Percentiles rank a stretch among this genome's conserved stretches.
These are phyloP conservation scores for Piaya cayana DNA, from an alignment of 2,113 vertebrate species.

Conservation along the genomic window DNA sequence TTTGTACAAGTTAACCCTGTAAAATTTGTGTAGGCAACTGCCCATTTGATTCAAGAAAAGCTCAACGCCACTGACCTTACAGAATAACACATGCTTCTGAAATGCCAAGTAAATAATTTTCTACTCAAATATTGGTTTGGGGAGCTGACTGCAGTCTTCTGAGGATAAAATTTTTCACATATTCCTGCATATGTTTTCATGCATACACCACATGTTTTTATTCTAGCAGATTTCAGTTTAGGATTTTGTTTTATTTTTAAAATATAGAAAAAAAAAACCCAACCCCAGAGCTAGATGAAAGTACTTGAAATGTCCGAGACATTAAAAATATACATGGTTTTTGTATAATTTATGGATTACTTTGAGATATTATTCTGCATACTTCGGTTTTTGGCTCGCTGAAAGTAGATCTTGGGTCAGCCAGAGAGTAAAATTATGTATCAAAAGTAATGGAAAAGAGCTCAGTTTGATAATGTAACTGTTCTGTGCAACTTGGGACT, in stretches of 20 bases:
- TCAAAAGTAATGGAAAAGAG: constrained; percentile 25
- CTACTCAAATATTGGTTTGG: neutral
- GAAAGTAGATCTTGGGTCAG: constrained; percentile 14
- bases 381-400: constrained; percentile 36
- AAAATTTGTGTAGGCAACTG: neutral
- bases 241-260: neutral
- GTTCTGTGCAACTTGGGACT: neutral
- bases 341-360: constrained; percentile 17
- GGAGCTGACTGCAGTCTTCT: neutral
- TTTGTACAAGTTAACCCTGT: neutral
- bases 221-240: neutral
- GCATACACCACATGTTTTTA: neutral
- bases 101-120: neutral
- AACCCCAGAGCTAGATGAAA: neutral
- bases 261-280: neutral
- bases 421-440: constrained; percentile 40
- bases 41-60: neutral
- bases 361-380: neutral
- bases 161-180: neutral
- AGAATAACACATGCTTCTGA: neutral
- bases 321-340: neutral
- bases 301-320: neutral
- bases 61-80: neutral
- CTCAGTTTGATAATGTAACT: neutral
- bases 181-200: neutral